Evolutionary conservation across 1,140 invertebrate genomes (phyloP), one percentile per base, ranked within the genome.

Genomic region (Ganaspis sp.): DNA sequence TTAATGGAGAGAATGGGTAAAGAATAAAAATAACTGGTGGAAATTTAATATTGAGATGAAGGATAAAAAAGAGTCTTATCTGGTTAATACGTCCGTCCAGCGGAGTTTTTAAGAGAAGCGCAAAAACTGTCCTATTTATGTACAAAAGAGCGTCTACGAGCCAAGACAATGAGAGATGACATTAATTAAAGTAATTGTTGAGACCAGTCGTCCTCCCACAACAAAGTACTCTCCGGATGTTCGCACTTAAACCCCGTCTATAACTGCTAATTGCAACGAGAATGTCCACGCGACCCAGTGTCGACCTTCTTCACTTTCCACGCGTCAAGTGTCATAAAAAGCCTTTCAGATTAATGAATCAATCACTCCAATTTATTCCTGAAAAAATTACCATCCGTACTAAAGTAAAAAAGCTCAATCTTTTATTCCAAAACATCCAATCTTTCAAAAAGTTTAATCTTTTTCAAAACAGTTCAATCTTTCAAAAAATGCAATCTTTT

Each of bases 171-270:
- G 87, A 87, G 80, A 81, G 85, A 82, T 84, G 81, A 86, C 83
- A 85, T 87, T 87, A 86, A 87, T 88, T 87, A 87, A 87, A 83
- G 79, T 87, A 87, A 89, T 89, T 89, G 84, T 74, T 69, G 71
- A 74, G 72, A 85, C 77, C 78, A 79, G 79, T 75, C 72, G 82
- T 75, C 79, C 84, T 86, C 82, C 86, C 80, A 64, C 58, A 64
- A 84, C 84, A 82, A 85, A 83, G 78, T 76, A 72, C 81, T 80
- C 81, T 86, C 87, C 87, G 87, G 87, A 88, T 88, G 85, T 85
- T 73, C 81, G 80, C 79, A 87, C 82, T 87, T 87, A 87, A 88
- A 87, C 80, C 70, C 81, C 75, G 78, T 73, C 83, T 85, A 83
- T 64, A 64, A 81, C 70, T 72, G 78, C 77, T 82, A 83, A 86